Evolutionary conservation across 1,140 invertebrate species (phyloP).

Genomic region (Wiebesia pumilae): DNA sequence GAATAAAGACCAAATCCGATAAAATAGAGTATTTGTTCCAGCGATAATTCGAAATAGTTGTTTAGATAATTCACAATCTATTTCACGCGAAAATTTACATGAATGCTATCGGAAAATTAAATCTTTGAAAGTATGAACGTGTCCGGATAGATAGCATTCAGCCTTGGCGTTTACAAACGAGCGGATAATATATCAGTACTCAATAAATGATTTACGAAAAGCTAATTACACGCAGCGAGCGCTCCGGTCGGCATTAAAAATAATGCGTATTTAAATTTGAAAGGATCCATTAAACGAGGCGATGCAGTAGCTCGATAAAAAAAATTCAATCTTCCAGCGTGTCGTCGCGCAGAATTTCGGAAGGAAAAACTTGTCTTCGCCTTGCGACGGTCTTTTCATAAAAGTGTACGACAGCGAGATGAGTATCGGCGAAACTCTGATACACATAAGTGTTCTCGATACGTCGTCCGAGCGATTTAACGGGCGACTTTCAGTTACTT

Average conservation of each 20-base stretch:
- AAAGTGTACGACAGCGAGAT: no score
- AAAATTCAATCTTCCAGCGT: neutral
- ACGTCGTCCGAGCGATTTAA: no score
- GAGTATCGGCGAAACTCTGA: no score
- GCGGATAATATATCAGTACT: neutral
- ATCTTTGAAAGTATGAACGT: slow-evolving; percentile 9
- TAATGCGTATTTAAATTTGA: neutral
- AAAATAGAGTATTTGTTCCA: neutral
- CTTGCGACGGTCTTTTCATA: neutral
- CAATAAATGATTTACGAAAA: slow-evolving; percentile 11
- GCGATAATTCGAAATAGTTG: neutral
- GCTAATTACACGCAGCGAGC: neutral
- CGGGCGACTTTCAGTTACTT: neutral
- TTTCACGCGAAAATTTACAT: slow-evolving; percentile 11
- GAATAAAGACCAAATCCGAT: neutral
- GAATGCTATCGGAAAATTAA: slow-evolving; percentile 30
- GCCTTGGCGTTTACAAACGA: neutral
- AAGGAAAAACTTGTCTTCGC: neutral
- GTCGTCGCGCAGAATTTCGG: no score
- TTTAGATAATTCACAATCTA: neutral
- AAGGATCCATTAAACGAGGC: no score
- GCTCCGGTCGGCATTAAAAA: neutral
- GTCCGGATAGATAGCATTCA: neutral
- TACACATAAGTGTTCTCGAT: neutral
- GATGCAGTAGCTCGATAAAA: neutral